These are phyloP conservation scores for Scatophagus argus DNA, from an alignment of 2,113 vertebrate species.

Conservation along the genomic window DNA sequence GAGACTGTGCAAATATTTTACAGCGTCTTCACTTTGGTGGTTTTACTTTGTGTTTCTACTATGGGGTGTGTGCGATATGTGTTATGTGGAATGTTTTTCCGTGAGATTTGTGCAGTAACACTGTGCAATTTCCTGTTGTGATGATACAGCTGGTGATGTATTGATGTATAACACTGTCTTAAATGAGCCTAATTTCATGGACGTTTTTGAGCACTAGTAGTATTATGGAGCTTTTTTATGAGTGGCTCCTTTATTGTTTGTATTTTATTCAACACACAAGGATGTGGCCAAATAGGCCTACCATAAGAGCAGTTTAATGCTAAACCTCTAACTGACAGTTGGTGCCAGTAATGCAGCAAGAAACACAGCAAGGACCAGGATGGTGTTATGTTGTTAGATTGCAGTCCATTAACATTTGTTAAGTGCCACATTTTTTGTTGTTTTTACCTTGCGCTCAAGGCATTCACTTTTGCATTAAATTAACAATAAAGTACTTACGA, in stretches of 20 bases:
- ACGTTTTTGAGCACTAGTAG: not conserved
- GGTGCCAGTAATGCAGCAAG: not conserved
- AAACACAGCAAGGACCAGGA: not conserved
- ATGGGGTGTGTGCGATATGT: too few relatives aligned
- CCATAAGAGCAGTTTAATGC: not conserved
- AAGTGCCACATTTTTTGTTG: not conserved
- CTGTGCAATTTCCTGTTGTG: too few relatives aligned
- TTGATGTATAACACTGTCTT: too few relatives aligned
- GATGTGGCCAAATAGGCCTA: not conserved
- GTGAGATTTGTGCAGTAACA: too few relatives aligned
- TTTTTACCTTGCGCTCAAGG: not conserved
- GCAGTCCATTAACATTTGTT: not conserved
- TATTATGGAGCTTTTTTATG: not conserved
- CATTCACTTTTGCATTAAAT: not conserved
- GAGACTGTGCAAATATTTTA: too few relatives aligned
- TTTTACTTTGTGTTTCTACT: too few relatives aligned
- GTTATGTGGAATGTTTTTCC: too few relatives aligned
- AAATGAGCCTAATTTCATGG: too few relatives aligned
- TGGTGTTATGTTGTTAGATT: not conserved
- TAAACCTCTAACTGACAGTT: not conserved
- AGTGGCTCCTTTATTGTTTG: not conserved
- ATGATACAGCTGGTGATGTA: too few relatives aligned
- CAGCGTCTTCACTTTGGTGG: too few relatives aligned
- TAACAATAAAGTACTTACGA: not conserved
- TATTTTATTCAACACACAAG: not conserved